These are phyloP conservation scores for Sarcophaga caerulescens DNA, from an alignment of 2,888 invertebrate genomes.

Conservation along the genomic window DNA sequence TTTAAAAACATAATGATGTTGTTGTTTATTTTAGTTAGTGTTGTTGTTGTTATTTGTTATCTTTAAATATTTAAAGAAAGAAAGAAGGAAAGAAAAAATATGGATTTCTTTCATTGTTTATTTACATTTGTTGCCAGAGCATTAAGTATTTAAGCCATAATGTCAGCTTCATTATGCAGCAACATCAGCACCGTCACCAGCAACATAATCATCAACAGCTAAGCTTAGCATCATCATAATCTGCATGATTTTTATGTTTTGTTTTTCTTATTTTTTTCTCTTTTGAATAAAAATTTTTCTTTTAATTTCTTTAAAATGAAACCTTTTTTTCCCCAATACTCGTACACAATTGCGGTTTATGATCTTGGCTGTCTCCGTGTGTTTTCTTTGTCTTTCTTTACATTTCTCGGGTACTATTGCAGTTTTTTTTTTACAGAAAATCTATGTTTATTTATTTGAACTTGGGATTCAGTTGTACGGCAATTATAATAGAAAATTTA, in stretches of 20 bases:
- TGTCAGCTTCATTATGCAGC: slow-evolving; percentile 54
- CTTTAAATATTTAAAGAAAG: no score
- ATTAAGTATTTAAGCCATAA: slow-evolving; percentile 21
- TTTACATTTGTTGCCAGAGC: slow-evolving; percentile 36
- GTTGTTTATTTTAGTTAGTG: no score
- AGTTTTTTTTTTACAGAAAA: background rate
- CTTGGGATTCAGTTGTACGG: background rate
- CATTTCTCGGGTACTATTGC: background rate
- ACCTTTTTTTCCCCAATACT: background rate
- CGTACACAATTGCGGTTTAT: background rate
- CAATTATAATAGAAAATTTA: background rate
- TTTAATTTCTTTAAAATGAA: background rate
- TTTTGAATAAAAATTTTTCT: background rate
- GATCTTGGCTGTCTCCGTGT: background rate
- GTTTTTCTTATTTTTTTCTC: background rate
- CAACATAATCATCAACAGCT: background rate
- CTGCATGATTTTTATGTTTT: background rate
- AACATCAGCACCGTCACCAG: slow-evolving; percentile 24
- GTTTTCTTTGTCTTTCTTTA: background rate
- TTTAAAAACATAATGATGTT: no score
- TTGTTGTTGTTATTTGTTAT: no score
- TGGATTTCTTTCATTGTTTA: slow-evolving; percentile 17
- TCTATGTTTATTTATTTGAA: background rate
- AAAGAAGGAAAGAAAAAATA: no score
- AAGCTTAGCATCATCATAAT: background rate